Evolutionary conservation across 2,113 vertebrate species (phyloP).

Genomic region (Conger conger): DNA sequence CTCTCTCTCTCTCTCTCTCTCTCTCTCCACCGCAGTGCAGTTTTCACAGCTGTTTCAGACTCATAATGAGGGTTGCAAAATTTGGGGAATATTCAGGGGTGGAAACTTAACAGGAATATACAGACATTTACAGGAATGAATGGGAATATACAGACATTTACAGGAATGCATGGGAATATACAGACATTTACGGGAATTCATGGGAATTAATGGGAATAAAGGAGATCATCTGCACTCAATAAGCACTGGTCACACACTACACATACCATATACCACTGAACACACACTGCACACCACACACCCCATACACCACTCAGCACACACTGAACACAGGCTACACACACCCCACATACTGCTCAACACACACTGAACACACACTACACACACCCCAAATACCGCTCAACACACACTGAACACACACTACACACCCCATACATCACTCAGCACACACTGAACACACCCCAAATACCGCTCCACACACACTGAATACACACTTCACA

Average conservation of each 20-base stretch:
- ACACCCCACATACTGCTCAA: background rate
- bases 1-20: background rate
- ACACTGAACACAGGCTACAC: slow-evolving; percentile 3
- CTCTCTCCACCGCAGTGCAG: slow-evolving; percentile 28
- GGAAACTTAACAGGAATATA: too few species aligned
- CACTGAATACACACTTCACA: background rate
- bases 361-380: background rate
- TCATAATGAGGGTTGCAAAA: too few species aligned
- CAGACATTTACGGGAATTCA: too few species aligned
- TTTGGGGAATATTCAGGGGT: too few species aligned
- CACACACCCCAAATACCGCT: background rate
- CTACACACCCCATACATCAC: background rate
- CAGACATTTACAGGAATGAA: too few species aligned
- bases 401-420: background rate
- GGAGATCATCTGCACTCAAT: too few species aligned
- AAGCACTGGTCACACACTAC: background rate
- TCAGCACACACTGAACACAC: background rate
- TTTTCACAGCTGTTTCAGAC: slow-evolving; percentile 60
- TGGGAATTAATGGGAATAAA: too few species aligned
- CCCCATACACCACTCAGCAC: background rate
- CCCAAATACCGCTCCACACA: background rate
- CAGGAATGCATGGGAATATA: too few species aligned
- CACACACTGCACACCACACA: background rate
- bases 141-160: too few species aligned
- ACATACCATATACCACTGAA: too few species aligned